Percentiles rank a stretch among this genome's conserved stretches.
phyloP scores from a whole-genome alignment of 2,797 vertebrate species.

The Centropyge bicolor region DNA sequence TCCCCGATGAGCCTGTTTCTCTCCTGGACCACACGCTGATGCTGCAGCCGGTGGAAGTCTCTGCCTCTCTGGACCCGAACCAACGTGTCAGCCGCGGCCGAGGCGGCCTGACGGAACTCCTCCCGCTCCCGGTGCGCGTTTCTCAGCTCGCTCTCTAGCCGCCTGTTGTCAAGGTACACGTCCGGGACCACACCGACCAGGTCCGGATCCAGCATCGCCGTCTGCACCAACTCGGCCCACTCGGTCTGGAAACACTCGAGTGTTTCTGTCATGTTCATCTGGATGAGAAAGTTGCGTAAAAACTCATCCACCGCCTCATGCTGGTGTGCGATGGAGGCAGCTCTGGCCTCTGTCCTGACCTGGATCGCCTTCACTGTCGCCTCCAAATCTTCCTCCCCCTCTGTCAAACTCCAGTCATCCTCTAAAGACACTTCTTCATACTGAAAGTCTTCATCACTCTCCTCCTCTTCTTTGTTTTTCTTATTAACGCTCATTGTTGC shows the following conservation, averaged over 20 bases:
- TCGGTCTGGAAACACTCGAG: slow-evolving; percentile 93
- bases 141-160: slow-evolving; percentile 86
- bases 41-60: slow-evolving; percentile 89
- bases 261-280: slow-evolving; percentile 91
- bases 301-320: slow-evolving; percentile 89
- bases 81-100: slow-evolving; percentile 84
- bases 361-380: slow-evolving; percentile 78
- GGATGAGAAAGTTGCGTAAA: slow-evolving; percentile 90
- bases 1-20: slow-evolving; percentile 88
- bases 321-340: slow-evolving; percentile 35
- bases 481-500: slow-evolving; percentile 34
- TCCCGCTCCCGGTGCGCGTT: slow-evolving; percentile 85
- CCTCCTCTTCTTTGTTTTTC: not conserved
- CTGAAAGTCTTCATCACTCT: slow-evolving; percentile 77
- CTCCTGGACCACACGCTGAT: slow-evolving; percentile 89
- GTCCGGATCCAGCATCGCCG: slow-evolving; percentile 74
- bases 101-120: slow-evolving; percentile 79
- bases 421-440: slow-evolving; percentile 84
- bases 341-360: slow-evolving; percentile 72
- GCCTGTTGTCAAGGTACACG: slow-evolving; percentile 84
- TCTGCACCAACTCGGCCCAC: slow-evolving; percentile 90
- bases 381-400: slow-evolving; percentile 87
- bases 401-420: slow-evolving; percentile 82
- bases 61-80: slow-evolving; percentile 86
- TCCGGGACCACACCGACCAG: slow-evolving; percentile 81